These are phyloP conservation scores for Embidobia sp. DNA, from an alignment of 2,888 invertebrate species.

Conservation along the genomic window DNA sequence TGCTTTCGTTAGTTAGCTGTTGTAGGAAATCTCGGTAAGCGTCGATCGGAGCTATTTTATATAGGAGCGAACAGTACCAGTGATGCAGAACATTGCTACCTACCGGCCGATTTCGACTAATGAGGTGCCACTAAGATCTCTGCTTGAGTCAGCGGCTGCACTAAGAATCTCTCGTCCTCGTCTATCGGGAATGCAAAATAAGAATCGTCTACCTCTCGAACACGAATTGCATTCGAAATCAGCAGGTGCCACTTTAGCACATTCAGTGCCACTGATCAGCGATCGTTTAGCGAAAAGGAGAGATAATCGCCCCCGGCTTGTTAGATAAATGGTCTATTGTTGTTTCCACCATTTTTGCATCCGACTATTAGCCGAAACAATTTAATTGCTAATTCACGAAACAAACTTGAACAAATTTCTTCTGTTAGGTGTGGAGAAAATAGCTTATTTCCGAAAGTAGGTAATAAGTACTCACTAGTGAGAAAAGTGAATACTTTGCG, in stretches of 20 bases:
- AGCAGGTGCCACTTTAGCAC: slow-evolving; percentile 53
- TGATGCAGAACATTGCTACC: slow-evolving; percentile 69
- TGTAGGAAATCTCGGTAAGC: slow-evolving; percentile 20
- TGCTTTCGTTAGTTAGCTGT: slow-evolving; percentile 16
- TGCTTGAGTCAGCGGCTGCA: slow-evolving; percentile 43
- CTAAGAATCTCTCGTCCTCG: slow-evolving; percentile 49
- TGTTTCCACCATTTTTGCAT: not conserved
- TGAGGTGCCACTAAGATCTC: slow-evolving; percentile 68
- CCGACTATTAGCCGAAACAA: not conserved
- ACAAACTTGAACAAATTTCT: too few species aligned
- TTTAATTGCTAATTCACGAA: not conserved
- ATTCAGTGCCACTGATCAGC: slow-evolving; percentile 25
- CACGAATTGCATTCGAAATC: slow-evolving; percentile 57
- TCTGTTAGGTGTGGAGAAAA: too few species aligned
- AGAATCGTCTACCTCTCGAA: slow-evolving; percentile 46
- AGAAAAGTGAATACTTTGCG: too few species aligned
- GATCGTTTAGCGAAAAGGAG: slow-evolving; percentile 28
- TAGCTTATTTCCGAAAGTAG: too few species aligned
- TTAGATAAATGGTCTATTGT: slow-evolving; percentile 28
- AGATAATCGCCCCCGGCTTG: slow-evolving; percentile 33
- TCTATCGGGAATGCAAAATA: slow-evolving; percentile 46
- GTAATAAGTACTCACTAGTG: too few species aligned
- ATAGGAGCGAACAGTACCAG: slow-evolving; percentile 47
- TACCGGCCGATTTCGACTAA: slow-evolving; percentile 66
- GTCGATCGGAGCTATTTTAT: slow-evolving; percentile 31